Evolutionary conservation across 2,888 invertebrate genomes (phyloP).

Genomic region (Synanthedon vespiformis): DNA sequence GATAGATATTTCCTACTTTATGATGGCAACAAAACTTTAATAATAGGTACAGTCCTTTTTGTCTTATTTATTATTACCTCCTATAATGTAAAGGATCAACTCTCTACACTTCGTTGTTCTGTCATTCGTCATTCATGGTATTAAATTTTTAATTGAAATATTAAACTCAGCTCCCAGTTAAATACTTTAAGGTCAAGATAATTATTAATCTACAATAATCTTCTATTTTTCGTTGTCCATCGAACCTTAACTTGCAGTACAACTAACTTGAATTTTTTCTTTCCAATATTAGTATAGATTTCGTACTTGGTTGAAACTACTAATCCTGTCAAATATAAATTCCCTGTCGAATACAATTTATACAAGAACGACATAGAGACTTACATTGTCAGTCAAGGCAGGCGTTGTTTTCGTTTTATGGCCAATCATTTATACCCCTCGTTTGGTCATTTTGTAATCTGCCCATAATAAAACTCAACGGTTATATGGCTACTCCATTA

Average conservation of each 20-base stretch:
- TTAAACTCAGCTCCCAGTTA: too few species aligned
- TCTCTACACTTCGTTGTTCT: slow-evolving; percentile 6
- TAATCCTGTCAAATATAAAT: too few species aligned
- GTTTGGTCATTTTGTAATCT: slow-evolving; percentile 55
- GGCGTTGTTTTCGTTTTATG: slow-evolving; percentile 38
- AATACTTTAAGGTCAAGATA: too few species aligned
- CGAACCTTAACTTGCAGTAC: too few species aligned
- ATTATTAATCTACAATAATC: too few species aligned
- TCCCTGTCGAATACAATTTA: too few species aligned
- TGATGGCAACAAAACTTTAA: slow-evolving; percentile 36
- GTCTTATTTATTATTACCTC: slow-evolving; percentile 25
- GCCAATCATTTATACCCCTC: slow-evolving; percentile 48
- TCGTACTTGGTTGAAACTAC: too few species aligned
- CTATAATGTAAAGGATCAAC: slow-evolving; percentile 14
- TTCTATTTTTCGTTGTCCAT: too few species aligned
- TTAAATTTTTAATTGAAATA: too few species aligned
- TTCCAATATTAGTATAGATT: too few species aligned
- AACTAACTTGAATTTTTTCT: too few species aligned
- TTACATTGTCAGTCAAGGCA: slow-evolving; percentile 41
- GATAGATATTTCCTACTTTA: slow-evolving; percentile 46
- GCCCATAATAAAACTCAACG: slow-evolving; percentile 48
- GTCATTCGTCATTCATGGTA: background rate
- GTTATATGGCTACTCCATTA: slow-evolving; percentile 44
- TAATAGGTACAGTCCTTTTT: slow-evolving; percentile 22
- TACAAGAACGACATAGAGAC: background rate